These are phyloP conservation scores for Araneus ventricosus DNA, from an alignment of 1,140 invertebrate genomes.

Conservation along the genomic window DNA sequence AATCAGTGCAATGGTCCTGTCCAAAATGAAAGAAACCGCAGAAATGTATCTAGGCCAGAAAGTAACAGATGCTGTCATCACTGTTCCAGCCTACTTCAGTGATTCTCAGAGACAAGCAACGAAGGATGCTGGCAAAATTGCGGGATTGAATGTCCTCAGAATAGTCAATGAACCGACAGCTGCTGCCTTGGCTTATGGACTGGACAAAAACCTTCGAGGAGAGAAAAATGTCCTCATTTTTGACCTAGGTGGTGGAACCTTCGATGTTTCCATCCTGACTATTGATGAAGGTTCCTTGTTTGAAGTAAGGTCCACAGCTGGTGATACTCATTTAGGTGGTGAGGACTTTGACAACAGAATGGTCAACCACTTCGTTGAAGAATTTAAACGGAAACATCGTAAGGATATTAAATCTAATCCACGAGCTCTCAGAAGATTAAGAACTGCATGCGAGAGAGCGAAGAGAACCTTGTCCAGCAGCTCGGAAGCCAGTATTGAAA, in stretches of 20 bases:
- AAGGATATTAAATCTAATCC: conserved; percentile 92
- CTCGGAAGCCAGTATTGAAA: conserved; percentile 84
- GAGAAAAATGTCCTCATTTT: too few relatives aligned
- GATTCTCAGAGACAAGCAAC: conserved; percentile 86
- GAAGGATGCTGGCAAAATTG: conserved; percentile 89
- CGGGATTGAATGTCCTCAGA: conserved; percentile 94
- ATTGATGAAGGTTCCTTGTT: too few relatives aligned
- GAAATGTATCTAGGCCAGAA: conserved; percentile 81
- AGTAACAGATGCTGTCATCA: conserved; percentile 78
- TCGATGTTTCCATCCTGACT: too few relatives aligned
- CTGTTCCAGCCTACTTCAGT: conserved; percentile 87
- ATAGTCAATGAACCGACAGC: conserved; percentile 87
- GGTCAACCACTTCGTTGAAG: conserved; percentile 89
- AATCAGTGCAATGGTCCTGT: too few relatives aligned
- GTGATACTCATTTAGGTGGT: too few relatives aligned
- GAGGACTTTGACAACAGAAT: too few relatives aligned
- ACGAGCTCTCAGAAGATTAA: conserved; percentile 85
- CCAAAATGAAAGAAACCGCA: too few relatives aligned
- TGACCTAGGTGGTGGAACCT: too few relatives aligned
- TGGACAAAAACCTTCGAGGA: conserved; percentile 82
- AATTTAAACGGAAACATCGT: too few relatives aligned
- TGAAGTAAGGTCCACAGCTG: too few relatives aligned
- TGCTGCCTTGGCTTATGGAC: conserved; percentile 81
- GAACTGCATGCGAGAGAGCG: too few relatives aligned
- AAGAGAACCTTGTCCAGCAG: too few relatives aligned